Evolutionary conservation across 2,888 invertebrate genomes (phyloP), one percentile per base, ranked within the genome.

Genomic region (Phalera bucephala): DNA sequence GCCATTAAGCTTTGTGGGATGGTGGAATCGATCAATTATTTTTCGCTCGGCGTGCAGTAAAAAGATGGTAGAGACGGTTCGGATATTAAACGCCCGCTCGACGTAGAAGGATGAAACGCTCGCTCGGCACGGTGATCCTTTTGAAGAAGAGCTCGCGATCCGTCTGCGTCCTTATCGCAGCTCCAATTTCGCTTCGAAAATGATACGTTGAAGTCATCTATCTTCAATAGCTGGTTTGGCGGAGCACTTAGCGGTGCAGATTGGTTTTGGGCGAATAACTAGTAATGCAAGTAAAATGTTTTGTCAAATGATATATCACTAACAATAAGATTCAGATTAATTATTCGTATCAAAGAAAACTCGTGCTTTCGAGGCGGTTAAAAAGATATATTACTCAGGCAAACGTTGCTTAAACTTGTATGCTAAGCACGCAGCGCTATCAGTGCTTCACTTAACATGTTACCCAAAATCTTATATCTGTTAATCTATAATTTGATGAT

Each of bases 11-110:
- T 48, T 57, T 46, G 59, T 55, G 65, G 52, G 63, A 61, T 67
- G 61, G 71, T 72, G 65, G 66, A 75, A 86, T 84, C 83, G 79
- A 88, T 88, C 84, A 84, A 82, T 87, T 86, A 86, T 84, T 84
- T 85, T 85, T 80, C 79, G 72, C 72, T 77, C 65, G 67, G 64
- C 63, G 67, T 65, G 65, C 66, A 55, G 74, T 77, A 81, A 83
- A 83, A 86, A 83, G 84, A 82, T 72, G 64, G 53, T 40, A 75
- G 80, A 78, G 81, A 79, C 67, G 65, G 63, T 65, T 34, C 80
- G 83, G 84, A 84, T 86, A 85, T 87, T 81, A 82, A 84, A 82
- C 81, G 79, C 64, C 68, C 64, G 70, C 49, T 43, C 59, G 66
- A 66, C 65, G 66, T 61, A 57, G 63, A 70, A 68, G 65, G 71